phyloP scores from a whole-genome alignment of 2,888 invertebrate species.

The Drosophila paramelanica region DNA sequence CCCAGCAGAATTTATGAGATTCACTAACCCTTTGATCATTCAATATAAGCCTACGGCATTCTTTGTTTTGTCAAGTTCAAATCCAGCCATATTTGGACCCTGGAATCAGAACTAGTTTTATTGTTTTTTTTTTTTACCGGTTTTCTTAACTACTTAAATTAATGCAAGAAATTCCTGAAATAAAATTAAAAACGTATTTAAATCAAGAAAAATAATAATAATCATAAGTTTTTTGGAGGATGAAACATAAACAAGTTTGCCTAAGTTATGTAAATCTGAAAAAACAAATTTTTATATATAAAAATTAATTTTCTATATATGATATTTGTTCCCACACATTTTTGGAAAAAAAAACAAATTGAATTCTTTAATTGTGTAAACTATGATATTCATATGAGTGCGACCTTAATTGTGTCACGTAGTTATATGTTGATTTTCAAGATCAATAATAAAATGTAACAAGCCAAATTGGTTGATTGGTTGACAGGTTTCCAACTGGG shows the following conservation, averaged over 20 bases:
- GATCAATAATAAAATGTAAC: no score
- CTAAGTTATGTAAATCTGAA: slow-evolving; percentile 38
- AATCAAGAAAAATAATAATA: slow-evolving; percentile 30
- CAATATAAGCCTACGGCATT: background rate
- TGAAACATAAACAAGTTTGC: slow-evolving; percentile 46
- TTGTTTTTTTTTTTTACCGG: slow-evolving; percentile 24
- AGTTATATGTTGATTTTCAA: background rate
- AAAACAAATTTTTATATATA: slow-evolving; percentile 24
- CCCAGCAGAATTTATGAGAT: slow-evolving; percentile 4
- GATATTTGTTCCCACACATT: background rate
- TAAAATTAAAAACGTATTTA: slow-evolving; percentile 45
- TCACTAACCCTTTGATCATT: background rate
- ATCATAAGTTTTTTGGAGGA: slow-evolving; percentile 1
- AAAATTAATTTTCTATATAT: slow-evolving; percentile 1
- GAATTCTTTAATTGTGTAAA: background rate
- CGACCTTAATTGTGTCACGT: slow-evolving; percentile 15
- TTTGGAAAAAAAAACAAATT: slow-evolving; percentile 6
- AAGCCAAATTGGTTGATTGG: no score
- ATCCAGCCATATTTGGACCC: slow-evolving; percentile 12
- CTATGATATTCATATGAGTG: background rate
- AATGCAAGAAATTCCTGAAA: slow-evolving; percentile 49
- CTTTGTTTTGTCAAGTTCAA: background rate
- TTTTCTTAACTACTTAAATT: slow-evolving; percentile 39
- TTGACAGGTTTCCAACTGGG: no score
- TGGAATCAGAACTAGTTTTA: slow-evolving; percentile 42